A percentile compares a stretch with the other conserved stretches of the same genome.
Conservation (phyloP, 2,113 vertebrate genomes). For the Siniperca knerii region DNA sequence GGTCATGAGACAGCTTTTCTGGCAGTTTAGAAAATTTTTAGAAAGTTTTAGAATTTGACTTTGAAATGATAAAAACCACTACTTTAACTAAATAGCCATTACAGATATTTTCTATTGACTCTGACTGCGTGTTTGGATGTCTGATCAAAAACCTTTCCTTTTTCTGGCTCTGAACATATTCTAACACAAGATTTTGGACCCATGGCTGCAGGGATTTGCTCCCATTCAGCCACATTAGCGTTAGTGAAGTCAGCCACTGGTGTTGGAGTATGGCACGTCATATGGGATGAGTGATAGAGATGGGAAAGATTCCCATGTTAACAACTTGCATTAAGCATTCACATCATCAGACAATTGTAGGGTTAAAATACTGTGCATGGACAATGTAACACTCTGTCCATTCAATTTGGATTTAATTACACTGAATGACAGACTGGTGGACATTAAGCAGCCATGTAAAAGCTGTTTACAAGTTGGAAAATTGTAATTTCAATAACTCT, state of each 20-base stretch:
- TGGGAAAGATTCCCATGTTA: too few species aligned
- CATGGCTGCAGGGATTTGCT: too few species aligned
- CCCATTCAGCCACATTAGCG: too few species aligned
- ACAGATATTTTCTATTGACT: neutral
- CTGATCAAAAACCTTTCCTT: neutral
- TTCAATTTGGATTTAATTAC: neutral
- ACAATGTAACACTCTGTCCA: neutral
- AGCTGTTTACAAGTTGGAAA: neutral
- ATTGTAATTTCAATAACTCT: neutral
- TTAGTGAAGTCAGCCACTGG: neutral
- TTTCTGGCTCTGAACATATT: neutral
- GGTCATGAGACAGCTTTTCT: neutral
- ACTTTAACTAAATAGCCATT: neutral
- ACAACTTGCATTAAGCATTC: neutral
- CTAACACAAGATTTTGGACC: neutral
- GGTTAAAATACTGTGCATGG: neutral
- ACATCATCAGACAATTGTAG: too few species aligned
- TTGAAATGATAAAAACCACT: neutral
- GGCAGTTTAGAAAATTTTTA: neutral
- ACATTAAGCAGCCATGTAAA: too few species aligned
- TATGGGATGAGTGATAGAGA: neutral
- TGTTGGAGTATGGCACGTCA: neutral
- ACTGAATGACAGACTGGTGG: too few species aligned
- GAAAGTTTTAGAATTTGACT: neutral
- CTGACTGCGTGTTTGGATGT: neutral